phyloP scores from a whole-genome alignment of 2,888 invertebrate genomes.

The Scaptomyza parva region DNA sequence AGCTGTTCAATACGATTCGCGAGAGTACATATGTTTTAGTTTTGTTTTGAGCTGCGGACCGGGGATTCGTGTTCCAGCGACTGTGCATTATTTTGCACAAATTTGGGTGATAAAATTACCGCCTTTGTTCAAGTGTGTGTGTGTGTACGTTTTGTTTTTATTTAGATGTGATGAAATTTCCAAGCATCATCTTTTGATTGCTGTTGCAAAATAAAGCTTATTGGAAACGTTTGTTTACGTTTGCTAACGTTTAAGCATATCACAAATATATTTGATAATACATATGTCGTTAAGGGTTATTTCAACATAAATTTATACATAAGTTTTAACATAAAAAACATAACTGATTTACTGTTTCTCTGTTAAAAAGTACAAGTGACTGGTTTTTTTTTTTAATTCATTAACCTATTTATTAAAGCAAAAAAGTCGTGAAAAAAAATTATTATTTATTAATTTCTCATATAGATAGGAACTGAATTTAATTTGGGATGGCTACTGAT shows the following conservation, averaged over 20 bases:
- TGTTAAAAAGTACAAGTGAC: no score
- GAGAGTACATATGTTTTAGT: conserved; percentile 34
- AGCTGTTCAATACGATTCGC: conserved; percentile 32
- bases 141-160: background rate
- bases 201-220: conserved; percentile 3
- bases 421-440: no score
- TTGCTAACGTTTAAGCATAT: conserved; percentile 30
- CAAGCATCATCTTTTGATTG: conserved; percentile 2
- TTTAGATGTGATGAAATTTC: conserved; percentile 28
- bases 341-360: no score
- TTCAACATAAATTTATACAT: no score
- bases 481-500: conserved; percentile 75
- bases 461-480: background rate
- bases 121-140: conserved; percentile 1
- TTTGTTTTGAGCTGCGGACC: conserved; percentile 41
- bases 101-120: conserved; percentile 3
- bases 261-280: background rate
- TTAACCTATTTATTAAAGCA: no score
- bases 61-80: background rate
- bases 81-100: background rate
- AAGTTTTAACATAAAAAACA: no score
- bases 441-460: background rate
- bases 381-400: no score
- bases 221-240: conserved; percentile 34
- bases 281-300: no score